Percentiles rank a stretch among this genome's conserved stretches.
Conservation (phyloP, 2,797 vertebrate species). For the Tapera naevia region DNA sequence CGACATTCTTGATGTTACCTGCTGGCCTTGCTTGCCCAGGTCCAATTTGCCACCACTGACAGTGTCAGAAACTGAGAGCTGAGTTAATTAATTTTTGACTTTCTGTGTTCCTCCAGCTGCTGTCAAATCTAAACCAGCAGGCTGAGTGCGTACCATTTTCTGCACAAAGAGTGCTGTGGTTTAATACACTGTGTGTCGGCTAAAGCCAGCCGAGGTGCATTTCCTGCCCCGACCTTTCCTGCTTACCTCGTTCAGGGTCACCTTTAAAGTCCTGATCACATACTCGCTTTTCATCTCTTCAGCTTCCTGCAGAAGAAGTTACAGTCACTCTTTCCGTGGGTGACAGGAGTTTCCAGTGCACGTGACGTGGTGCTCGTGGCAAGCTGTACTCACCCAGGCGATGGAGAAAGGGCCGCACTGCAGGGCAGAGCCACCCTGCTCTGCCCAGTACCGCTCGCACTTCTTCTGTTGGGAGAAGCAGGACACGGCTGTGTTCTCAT, state of each 20-base stretch:
- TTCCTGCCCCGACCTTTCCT: neutral
- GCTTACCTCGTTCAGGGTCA: conserved; percentile 74
- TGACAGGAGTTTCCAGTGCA: fast-evolving
- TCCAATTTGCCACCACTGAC: neutral
- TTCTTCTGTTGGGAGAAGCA: conserved; percentile 86
- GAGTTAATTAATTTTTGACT: neutral
- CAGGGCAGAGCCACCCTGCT: conserved; percentile 70
- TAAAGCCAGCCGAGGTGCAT: neutral
- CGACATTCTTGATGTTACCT: neutral
- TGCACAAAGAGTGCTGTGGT: neutral
- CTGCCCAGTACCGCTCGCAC: conserved; percentile 93
- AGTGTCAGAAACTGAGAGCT: neutral
- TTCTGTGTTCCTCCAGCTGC: neutral
- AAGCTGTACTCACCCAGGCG: conserved; percentile 85
- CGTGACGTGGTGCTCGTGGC: neutral
- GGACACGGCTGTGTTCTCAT: neutral
- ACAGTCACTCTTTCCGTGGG: neutral
- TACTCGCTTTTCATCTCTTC: conserved; percentile 89
- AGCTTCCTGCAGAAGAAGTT: conserved; percentile 78
- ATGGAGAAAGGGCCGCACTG: conserved; percentile 84
- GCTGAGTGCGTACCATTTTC: neutral
- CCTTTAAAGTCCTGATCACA: conserved; percentile 84
- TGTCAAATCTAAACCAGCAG: neutral
- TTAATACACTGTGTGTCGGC: neutral
- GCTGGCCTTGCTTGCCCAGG: neutral